These are phyloP conservation scores for Premnoplex brunnescens DNA, from an alignment of 2,797 vertebrate genomes.

Conservation along the genomic window DNA sequence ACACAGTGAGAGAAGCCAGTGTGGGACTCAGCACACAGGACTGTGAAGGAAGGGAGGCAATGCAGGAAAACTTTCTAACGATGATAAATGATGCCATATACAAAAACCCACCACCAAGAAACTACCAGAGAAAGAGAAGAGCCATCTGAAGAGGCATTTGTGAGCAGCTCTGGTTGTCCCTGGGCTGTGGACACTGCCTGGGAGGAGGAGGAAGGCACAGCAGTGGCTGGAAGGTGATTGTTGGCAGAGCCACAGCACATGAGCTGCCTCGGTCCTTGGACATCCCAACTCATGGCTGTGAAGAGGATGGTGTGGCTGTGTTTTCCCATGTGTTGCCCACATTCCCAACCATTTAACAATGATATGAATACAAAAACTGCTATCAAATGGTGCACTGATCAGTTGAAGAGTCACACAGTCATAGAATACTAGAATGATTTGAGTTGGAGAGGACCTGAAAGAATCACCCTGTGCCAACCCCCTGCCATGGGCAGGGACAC, in stretches of 20 bases:
- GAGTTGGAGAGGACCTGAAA: background rate
- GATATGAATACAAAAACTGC: background rate
- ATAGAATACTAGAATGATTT: background rate
- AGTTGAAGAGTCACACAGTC: background rate
- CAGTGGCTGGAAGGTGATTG: background rate
- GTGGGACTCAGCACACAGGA: background rate
- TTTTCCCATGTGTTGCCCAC: background rate
- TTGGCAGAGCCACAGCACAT: background rate
- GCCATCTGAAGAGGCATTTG: background rate
- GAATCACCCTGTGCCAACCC: background rate
- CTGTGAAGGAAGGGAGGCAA: background rate
- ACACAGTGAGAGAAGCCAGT: accelerated
- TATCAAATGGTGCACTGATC: background rate
- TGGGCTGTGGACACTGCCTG: background rate
- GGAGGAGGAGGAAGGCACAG: background rate
- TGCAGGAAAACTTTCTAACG: background rate
- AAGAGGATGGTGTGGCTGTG: background rate
- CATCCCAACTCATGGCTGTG: accelerated
- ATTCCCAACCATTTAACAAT: background rate
- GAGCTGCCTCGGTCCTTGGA: background rate
- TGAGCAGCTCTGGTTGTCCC: background rate
- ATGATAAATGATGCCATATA: background rate
- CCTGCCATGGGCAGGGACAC: background rate
- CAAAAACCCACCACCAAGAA: background rate
- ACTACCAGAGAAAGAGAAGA: background rate